Percentiles rank a stretch among this genome's conserved stretches.
Evolutionary conservation across 2,888 invertebrate species (phyloP).

Genomic region (Rhingia campestris): DNA sequence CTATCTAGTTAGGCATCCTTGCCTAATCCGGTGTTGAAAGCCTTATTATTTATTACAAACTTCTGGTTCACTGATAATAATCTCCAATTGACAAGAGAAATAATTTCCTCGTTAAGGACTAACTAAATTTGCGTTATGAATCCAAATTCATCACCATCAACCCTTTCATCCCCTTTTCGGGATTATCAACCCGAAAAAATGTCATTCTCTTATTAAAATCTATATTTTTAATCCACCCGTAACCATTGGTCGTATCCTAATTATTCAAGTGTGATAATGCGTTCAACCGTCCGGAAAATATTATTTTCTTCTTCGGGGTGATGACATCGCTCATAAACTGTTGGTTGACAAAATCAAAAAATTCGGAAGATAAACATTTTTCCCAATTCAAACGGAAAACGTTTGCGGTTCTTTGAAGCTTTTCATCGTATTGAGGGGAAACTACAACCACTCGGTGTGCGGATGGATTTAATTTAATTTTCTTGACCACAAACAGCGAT

Average conservation of each 20-base stretch:
- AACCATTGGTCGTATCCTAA: conserved; percentile 41
- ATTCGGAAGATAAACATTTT: neutral
- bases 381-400: neutral
- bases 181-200: conserved; percentile 50
- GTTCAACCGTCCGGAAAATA: conserved; percentile 65
- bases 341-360: conserved; percentile 46
- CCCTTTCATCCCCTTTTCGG: conserved; percentile 57
- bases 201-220: conserved; percentile 6
- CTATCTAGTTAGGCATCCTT: neutral
- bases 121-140: conserved; percentile 13
- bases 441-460: conserved; percentile 11
- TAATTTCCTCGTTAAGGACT: conserved; percentile 31
- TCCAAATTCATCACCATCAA: conserved; percentile 35
- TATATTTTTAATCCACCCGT: conserved; percentile 46
- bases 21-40: conserved; percentile 37
- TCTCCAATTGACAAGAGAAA: conserved; percentile 67
- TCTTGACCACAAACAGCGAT: conserved; percentile 56
- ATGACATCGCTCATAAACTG: conserved; percentile 3
- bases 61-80: conserved; percentile 57
- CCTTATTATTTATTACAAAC: conserved; percentile 20
- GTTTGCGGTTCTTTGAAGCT: conserved; percentile 32
- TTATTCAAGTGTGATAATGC: conserved; percentile 64
- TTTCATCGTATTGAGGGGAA: conserved; percentile 9
- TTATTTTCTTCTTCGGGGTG: conserved; percentile 38
- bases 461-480: conserved; percentile 61